Evolutionary conservation across 2,113 vertebrate genomes (phyloP), one percentile per base, ranked within the genome.

Genomic region (Lontra canadensis): DNA sequence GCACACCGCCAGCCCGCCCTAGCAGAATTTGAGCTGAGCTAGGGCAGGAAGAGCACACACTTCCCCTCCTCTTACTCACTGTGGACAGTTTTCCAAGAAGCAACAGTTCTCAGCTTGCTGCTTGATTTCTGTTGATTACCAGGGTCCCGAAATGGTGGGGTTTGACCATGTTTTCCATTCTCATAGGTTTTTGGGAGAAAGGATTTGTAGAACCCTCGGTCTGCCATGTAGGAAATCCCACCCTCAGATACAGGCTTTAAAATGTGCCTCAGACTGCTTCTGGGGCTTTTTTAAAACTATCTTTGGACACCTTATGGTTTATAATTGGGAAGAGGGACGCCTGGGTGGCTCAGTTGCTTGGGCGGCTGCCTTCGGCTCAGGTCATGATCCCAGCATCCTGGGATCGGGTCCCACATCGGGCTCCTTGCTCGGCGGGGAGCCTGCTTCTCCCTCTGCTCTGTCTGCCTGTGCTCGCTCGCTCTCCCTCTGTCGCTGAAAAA

Each of bases 1-100:
- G 2, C 11, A 31, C 29, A 14, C 26, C 0, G 1, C 31, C 21
- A 5, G 29, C 34, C 31, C 25, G 2, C 20, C 34, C 8, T 63
- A 31, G 21, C 1, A n/a, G 52, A 81, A 31, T 11, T 31, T 42
- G 25, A 74, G 31, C 42, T 4, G 9, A 34, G 1, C 34, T 1
- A 61, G 11, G n/a, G 11, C 8, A 39, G 69, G 13, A 23, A 34
- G n/a, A 13, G 67, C 29, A 34, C 2, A 52, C 63, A 49, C 14
- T 6, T 13, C 1, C 11, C 29, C 8, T 14, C 7, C 26, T 52
- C 63, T 81, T 29, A 4, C 26, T 39, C 25, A 34, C 29, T 29
- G 9, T 20, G 20, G 34, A 14, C 14, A 55, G 20, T 78, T 39
- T 76, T 59, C 92, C 29, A 31, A 34, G 20, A 76, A 80, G 49